phyloP scores from a whole-genome alignment of 2,888 invertebrate genomes.

The Agonopterix subpropinquella region DNA sequence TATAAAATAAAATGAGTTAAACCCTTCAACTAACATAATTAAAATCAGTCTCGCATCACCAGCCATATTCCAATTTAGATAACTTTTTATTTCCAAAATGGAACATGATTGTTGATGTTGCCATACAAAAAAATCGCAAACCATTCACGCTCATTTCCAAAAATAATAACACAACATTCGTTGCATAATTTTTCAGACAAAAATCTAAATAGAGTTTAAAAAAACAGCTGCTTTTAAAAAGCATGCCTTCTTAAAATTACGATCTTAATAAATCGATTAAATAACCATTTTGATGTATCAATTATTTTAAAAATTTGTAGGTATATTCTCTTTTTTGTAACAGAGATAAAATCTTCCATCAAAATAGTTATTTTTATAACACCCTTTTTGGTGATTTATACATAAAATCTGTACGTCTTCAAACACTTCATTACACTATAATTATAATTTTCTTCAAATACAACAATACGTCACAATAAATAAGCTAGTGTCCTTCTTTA shows the following conservation, averaged over 20 bases:
- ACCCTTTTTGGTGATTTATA: background rate
- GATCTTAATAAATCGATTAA: no score
- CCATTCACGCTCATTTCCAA: background rate
- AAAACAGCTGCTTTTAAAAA: no score
- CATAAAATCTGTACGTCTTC: background rate
- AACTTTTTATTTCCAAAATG: conserved; percentile 13
- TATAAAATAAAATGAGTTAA: conserved; percentile 18
- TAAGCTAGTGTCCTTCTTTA: conserved; percentile 16
- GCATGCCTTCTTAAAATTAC: no score
- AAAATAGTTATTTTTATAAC: no score
- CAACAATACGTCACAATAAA: conserved; percentile 40
- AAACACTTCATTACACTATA: background rate
- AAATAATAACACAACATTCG: background rate
- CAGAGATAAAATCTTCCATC: no score
- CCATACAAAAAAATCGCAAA: conserved; percentile 24
- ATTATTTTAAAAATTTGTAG: no score
- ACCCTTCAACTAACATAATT: conserved; percentile 12
- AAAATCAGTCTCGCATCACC: conserved; percentile 48
- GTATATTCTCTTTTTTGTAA: no score
- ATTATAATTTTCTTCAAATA: conserved; percentile 11
- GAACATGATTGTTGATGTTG: conserved; percentile 43
- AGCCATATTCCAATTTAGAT: conserved; percentile 34
- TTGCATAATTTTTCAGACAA: background rate
- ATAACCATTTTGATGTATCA: no score
- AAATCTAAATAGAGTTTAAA: background rate